These are phyloP conservation scores for Mercenaria mercenaria DNA, from an alignment of 1,140 invertebrate species.

Conservation along the genomic window DNA sequence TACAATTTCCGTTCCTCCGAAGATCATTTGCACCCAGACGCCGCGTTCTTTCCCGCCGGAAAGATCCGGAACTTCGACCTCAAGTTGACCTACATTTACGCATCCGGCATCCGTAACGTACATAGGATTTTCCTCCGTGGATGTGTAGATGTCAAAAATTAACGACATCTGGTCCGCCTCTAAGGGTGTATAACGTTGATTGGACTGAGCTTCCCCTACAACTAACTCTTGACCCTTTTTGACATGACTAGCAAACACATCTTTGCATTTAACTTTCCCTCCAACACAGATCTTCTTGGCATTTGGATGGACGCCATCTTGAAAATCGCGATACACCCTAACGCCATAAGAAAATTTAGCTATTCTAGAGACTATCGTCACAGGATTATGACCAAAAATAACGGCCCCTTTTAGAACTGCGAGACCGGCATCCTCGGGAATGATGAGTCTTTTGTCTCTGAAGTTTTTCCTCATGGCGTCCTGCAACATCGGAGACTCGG, in stretches of 20 bases:
- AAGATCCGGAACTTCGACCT: constrained; percentile 29
- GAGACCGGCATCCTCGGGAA: constrained; percentile 55
- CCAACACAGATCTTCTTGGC: constrained; percentile 37
- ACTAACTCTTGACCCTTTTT: constrained; percentile 48
- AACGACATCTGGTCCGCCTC: constrained; percentile 37
- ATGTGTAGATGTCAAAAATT: constrained; percentile 40
- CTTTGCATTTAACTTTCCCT: constrained; percentile 28
- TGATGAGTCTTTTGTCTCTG: constrained; percentile 11
- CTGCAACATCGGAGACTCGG: constrained; percentile 45
- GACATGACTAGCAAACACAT: constrained; percentile 56
- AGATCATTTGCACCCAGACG: constrained; percentile 53
- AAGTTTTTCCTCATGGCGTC: constrained; percentile 48
- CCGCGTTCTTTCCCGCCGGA: constrained; percentile 35
- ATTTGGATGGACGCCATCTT: constrained; percentile 28
- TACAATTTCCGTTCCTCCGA: constrained; percentile 58
- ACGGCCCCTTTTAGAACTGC: constrained; percentile 65
- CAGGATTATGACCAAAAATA: constrained; percentile 63
- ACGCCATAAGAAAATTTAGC: constrained; percentile 57
- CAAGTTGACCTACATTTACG: constrained; percentile 38
- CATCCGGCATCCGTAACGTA: constrained; percentile 57
- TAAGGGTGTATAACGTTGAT: constrained; percentile 37
- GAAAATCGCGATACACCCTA: constrained; percentile 35
- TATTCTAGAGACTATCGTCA: constrained; percentile 40
- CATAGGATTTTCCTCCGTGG: constrained; percentile 42
- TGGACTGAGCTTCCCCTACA: neutral